Percentiles rank a stretch among this genome's conserved stretches.
Conservation (phyloP, 1,140 invertebrate species). For the Ladona fulva region DNA sequence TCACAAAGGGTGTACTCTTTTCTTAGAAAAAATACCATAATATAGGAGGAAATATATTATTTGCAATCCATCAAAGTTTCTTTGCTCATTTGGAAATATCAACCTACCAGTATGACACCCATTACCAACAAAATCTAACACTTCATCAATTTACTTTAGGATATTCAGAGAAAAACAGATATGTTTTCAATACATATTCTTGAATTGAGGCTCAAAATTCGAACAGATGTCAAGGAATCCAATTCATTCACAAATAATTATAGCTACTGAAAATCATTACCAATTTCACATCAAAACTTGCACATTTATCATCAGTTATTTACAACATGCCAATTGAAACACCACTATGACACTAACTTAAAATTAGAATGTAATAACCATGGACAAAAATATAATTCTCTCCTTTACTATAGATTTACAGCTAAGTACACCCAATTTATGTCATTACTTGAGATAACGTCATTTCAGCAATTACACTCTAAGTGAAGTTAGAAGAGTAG, state of each 20-base stretch:
- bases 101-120: too few species aligned
- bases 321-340: neutral
- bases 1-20: neutral
- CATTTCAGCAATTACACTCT: neutral
- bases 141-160: too few species aligned
- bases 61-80: neutral
- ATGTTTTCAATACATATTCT: too few species aligned
- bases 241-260: too few species aligned
- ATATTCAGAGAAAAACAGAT: too few species aligned
- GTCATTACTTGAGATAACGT: neutral
- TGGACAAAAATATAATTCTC: neutral
- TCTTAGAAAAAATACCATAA: neutral
- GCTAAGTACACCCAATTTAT: neutral
- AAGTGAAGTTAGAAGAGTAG: neutral
- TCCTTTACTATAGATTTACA: slow-evolving; percentile 8
- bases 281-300: neutral
- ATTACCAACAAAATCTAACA: too few species aligned
- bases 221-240: too few species aligned
- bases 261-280: too few species aligned
- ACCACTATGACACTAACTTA: slow-evolving; percentile 1
- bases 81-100: too few species aligned
- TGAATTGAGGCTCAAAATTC: too few species aligned
- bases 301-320: neutral
- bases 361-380: neutral
- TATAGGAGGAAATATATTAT: slow-evolving; percentile 4